Evolutionary conservation across 2,113 vertebrate species (phyloP).

Genomic region (Clarias macrocephalus): DNA sequence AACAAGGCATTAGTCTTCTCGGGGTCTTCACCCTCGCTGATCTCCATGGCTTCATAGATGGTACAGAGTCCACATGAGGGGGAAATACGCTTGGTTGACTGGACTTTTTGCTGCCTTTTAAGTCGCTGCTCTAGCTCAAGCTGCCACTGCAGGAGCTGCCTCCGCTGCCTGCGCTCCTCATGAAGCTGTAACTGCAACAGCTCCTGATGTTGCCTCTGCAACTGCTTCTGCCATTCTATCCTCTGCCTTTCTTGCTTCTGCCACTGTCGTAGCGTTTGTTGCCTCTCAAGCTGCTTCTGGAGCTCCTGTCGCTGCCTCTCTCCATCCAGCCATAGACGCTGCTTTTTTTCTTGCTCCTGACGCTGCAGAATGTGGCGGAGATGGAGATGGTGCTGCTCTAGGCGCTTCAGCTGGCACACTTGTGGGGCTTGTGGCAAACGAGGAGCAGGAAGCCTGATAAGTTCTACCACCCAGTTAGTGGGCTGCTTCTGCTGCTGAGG

Average conservation of each 20-base stretch:
- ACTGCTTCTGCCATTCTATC: slow-evolving; percentile 66
- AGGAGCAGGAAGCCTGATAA: neutral
- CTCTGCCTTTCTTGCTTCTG: slow-evolving; percentile 65
- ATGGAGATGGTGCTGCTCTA: slow-evolving; percentile 65
- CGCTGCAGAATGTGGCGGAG: slow-evolving; percentile 54
- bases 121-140: slow-evolving; percentile 53
- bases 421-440: slow-evolving; percentile 18
- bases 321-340: slow-evolving; percentile 51
- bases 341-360: slow-evolving; percentile 56
- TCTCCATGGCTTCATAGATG: slow-evolving; percentile 78
- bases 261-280: slow-evolving; percentile 62
- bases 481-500: slow-evolving; percentile 64
- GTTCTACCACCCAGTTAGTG: slow-evolving; percentile 37
- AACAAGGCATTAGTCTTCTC: slow-evolving; percentile 3
- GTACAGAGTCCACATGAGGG: slow-evolving; percentile 73
- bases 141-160: slow-evolving; percentile 44
- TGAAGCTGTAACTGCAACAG: slow-evolving; percentile 67
- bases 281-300: slow-evolving; percentile 62
- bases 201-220: slow-evolving; percentile 67
- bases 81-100: slow-evolving; percentile 59
- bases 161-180: slow-evolving; percentile 57
- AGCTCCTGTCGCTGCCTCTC: slow-evolving; percentile 59
- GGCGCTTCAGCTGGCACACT: slow-evolving; percentile 55
- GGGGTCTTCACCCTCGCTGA: slow-evolving; percentile 73
- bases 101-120: slow-evolving; percentile 61